Base-by-base conservation (phyloP, 2,888 invertebrate genomes). In the Catotricha subobsoleta region DNA sequence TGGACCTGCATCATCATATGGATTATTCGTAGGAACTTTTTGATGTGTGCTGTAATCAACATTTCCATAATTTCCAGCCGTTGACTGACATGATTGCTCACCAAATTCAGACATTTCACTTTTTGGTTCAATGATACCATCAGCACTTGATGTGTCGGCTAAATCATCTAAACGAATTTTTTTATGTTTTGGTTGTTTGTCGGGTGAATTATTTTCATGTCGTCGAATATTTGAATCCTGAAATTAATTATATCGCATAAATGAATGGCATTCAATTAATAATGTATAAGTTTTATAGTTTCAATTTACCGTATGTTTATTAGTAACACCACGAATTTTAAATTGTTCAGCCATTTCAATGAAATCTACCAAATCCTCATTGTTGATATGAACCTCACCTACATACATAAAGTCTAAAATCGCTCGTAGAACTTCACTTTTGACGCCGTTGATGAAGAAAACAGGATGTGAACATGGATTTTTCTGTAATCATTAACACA, bases 361-460 rank as follows among this genome's bases (percentile, higher is more conserved):
- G 38, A 48, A 48, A 12, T 47, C 47, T 28, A 39, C 41, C 23
- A 48, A 34, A 34, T 47, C 39, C 19, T 45, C 44, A 28, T 47
- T 45, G 2, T 45, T 45, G 3, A 48, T 44, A 9, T 46, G 45
- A 3, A 48, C 47, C 31, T 48, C 47, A 8, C 48, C 48, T 20
- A 44, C 23, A 29, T 48, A 48, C 43, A 48, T 42, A 34, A 45
- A 48, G 18, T 48, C 45, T 12, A 48, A 38, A 10, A 48, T 45
- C 16, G 47, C 46, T 29, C 46, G 44, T 9, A 48, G 23, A 9
- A 48, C 44, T 20, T 45, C 44, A 36, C 43, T 43, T 27, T 44
- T 44, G 2, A 48, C 46, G 16, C 45, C 46, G 37, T 45, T 45
- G 39, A 48, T 47, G 31, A 44, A 46, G 41, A 48, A 43, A 9